These are phyloP conservation scores for Intellagama lesueurii DNA, from an alignment of 2,797 vertebrate species.

Conservation along the genomic window DNA sequence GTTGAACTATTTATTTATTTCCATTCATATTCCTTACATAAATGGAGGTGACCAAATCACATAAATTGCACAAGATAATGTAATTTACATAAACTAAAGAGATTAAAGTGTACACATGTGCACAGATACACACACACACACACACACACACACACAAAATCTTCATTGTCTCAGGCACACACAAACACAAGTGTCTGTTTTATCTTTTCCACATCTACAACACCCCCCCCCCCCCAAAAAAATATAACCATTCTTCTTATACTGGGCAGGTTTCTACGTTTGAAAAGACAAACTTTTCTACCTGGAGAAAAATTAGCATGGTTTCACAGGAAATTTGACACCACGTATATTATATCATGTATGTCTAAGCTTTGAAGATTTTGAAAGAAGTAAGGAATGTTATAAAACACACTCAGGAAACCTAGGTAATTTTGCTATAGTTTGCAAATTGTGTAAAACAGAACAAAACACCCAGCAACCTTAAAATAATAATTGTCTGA, in stretches of 20 bases:
- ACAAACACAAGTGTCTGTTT: background rate
- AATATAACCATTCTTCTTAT: background rate
- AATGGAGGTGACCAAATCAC: background rate
- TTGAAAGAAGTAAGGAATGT: background rate
- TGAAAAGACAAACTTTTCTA: background rate
- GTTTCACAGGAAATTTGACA: background rate
- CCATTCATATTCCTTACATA: slow-evolving; percentile 18
- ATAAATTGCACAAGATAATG: too few relatives aligned
- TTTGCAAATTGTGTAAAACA: too few relatives aligned
- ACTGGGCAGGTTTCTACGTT: background rate
- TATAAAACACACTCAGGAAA: background rate
- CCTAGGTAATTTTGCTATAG: background rate
- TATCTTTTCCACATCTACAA: background rate
- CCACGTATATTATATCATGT: background rate
- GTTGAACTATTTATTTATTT: slow-evolving; percentile 24
- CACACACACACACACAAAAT: background rate
- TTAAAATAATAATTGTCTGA: too few relatives aligned
- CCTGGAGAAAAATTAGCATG: background rate
- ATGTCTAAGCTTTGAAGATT: background rate
- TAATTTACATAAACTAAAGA: too few relatives aligned
- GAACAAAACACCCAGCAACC: too few relatives aligned
- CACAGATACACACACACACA: too few relatives aligned
- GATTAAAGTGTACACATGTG: too few relatives aligned
- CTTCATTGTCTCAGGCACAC: background rate
- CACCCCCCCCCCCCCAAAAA: too few relatives aligned